Evolutionary conservation across 2,797 vertebrate genomes (phyloP).

Genomic region (Poeciliopsis gracilis): DNA sequence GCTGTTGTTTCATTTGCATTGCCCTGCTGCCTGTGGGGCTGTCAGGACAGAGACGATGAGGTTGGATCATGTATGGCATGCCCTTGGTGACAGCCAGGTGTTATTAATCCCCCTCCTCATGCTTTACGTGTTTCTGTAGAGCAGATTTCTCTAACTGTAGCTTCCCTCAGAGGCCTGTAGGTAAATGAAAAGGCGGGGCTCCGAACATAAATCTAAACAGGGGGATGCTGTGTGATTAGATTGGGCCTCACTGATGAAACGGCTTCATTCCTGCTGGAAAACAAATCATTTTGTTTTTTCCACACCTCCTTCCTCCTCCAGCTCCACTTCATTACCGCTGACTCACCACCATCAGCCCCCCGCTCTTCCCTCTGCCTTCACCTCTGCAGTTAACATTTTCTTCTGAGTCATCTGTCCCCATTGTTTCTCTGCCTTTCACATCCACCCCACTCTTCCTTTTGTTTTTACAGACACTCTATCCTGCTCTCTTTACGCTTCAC

Average conservation of each 20-base stretch:
- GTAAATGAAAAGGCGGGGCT: conserved; percentile 35
- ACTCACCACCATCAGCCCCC: conserved; percentile 55
- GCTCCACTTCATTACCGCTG: conserved; percentile 61
- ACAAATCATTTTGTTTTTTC: conserved; percentile 39
- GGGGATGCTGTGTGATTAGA: conserved; percentile 26
- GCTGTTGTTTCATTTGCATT: conserved; percentile 38
- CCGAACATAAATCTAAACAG: conserved; percentile 18
- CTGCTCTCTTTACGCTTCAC: neutral
- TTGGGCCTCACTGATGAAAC: conserved; percentile 34
- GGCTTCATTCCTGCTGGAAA: conserved; percentile 23
- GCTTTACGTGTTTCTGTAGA: conserved; percentile 48
- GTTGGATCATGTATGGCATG: conserved; percentile 76
- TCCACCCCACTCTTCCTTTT: conserved; percentile 22
- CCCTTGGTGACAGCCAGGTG: conserved; percentile 77
- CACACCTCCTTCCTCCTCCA: conserved; percentile 42
- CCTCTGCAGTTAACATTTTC: conserved; percentile 27
- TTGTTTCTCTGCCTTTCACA: conserved; percentile 37
- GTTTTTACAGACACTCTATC: conserved; percentile 24
- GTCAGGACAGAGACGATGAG: conserved; percentile 68
- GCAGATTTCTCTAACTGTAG: conserved; percentile 36
- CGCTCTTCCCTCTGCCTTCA: conserved; percentile 16
- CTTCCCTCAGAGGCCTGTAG: conserved; percentile 22
- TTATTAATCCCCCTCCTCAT: conserved; percentile 37
- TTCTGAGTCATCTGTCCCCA: conserved; percentile 59
- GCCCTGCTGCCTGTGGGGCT: conserved; percentile 34